Evolutionary conservation across 64 coral and sea anemone genomes (phyloP).

Genomic region (Orbicella faveolata): DNA sequence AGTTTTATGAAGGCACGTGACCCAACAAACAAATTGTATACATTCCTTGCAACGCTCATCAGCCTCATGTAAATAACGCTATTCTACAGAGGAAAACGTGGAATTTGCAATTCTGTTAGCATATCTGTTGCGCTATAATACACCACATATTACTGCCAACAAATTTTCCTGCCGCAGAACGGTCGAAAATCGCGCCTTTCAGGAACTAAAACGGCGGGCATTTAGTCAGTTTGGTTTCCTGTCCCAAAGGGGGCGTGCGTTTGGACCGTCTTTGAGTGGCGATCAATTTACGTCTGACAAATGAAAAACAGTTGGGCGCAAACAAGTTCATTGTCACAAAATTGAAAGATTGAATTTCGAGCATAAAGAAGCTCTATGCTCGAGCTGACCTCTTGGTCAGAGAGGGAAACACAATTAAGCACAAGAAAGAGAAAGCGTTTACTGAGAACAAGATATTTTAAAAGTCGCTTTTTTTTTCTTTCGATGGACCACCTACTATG

Average conservation of each 20-base stretch:
- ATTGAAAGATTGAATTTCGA: conserved; percentile 23
- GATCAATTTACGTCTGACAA: conserved; percentile 40
- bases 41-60: background rate
- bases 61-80: background rate
- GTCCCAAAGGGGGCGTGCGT: conserved; percentile 9
- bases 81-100: conserved; percentile 10
- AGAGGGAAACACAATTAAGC: background rate
- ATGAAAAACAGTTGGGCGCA: conserved; percentile 27
- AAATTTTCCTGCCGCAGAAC: background rate
- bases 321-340: conserved; percentile 43
- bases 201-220: background rate
- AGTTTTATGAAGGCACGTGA: conserved; percentile 12
- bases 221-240: background rate
- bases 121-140: background rate
- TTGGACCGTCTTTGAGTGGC: background rate
- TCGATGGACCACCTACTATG: background rate
- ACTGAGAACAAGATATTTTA: background rate
- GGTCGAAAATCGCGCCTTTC: background rate
- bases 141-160: background rate
- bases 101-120: conserved; percentile 5
- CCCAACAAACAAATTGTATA: background rate
- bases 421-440: background rate
- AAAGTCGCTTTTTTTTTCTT: background rate
- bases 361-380: background rate
- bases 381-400: background rate